Base-by-base conservation (phyloP, 2,113 vertebrate species). In the Dasyprocta punctata region DNA sequence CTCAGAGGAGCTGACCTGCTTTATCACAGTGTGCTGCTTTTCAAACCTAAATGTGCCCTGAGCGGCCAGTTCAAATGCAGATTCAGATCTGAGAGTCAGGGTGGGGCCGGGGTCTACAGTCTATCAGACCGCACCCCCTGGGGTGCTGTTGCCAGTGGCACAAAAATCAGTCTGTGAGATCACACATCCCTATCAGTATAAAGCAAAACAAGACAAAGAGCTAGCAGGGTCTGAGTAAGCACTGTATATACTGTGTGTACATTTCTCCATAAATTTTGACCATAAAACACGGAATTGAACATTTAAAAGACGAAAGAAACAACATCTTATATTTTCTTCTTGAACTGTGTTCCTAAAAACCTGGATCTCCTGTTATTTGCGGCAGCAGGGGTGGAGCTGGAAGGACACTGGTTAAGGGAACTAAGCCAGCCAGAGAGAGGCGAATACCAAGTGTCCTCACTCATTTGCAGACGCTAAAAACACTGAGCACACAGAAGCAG, bases 281-380 rank as follows among this genome's bases (percentile, higher is more conserved):
- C 13, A 49, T 81, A 90, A 96, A 92, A 89, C 38, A 73, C 58
- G 20, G 58, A 87, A 92, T 16, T 52, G 0, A 83, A 96, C 69
- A 22, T 67, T 81, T 77, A 86, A 86, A 78, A 90, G 33, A 80
- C 94, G 14, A 94, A 91, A 86, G 86, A 82, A 94, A 88, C 8
- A 78, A 71, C 10, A 30, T 84, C 41, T 75, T 69, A 49, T 63
- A 44, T 60, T 73, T 84, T 80, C 44, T 86, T 81, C 41, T 49
- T 61, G n/a, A 71, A 44, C 44, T 92, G 22, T 71, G 94, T 90
- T 77, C 89, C 19, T 80, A 93, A 77, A 80, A 85, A 93, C 87
- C n/a, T 3, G 44, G 30, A 81, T 47, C 41, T 58, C 3, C 19
- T n/a, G 3, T 44, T 38, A 30, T 49, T 63, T 49, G 41, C 4